Evolutionary conservation across 2,888 invertebrate species (phyloP).

Genomic region (Patella pellucida): DNA sequence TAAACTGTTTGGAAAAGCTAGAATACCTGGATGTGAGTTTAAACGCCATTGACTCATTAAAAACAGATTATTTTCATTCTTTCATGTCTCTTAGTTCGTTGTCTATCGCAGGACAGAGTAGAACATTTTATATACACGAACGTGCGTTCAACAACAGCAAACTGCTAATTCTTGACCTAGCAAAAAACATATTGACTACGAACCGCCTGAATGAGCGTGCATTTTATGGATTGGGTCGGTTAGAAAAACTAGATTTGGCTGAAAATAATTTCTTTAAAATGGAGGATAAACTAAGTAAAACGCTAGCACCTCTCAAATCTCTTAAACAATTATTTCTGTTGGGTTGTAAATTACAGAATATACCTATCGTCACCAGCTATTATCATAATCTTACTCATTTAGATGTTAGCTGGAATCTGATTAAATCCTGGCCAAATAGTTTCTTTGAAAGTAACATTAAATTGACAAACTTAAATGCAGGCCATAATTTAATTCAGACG

Average conservation of each 20-base stretch:
- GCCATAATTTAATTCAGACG: neutral
- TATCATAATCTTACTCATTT: neutral
- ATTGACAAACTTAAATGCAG: neutral
- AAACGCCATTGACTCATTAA: neutral
- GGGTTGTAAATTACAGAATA: neutral
- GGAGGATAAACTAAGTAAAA: no score
- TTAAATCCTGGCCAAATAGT: neutral
- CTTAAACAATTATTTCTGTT: no score
- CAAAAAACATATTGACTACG: neutral
- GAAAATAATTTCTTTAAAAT: neutral
- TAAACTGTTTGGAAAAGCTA: neutral
- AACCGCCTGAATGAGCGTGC: neutral
- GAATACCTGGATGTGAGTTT: neutral
- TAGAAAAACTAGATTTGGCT: neutral
- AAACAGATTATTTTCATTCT: neutral
- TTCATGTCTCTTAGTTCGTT: neutral
- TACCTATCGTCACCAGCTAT: neutral
- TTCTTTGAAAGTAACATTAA: neutral
- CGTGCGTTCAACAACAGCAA: slow-evolving; percentile 13
- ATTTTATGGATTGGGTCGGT: neutral
- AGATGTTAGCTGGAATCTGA: neutral
- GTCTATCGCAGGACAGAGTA: neutral
- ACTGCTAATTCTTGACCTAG: neutral
- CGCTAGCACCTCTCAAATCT: no score
- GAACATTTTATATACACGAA: neutral